Conservation (phyloP, 2,797 vertebrate species). For the Luscinia luscinia region DNA sequence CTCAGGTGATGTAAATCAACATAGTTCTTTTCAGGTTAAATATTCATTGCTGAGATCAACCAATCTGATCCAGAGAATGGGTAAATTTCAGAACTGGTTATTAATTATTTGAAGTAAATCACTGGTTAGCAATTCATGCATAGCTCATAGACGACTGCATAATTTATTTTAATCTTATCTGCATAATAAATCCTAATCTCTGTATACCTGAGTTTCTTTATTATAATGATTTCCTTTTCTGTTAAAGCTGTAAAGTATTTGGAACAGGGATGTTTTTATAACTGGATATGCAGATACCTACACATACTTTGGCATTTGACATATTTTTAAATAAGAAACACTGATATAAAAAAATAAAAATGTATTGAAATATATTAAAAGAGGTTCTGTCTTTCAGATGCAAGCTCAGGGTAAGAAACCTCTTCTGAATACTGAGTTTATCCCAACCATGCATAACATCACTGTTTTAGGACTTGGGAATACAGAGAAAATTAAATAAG, state of each 20-base stretch:
- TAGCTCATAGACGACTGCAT: not conserved
- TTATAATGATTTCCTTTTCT: not conserved
- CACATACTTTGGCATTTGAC: not conserved
- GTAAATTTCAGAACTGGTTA: not conserved
- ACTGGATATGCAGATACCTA: not conserved
- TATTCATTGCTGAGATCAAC: not conserved
- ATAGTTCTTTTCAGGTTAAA: not conserved
- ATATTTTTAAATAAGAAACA: not conserved
- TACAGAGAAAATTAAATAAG: not conserved
- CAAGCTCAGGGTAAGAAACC: not conserved
- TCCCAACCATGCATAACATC: not conserved
- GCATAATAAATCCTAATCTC: not conserved
- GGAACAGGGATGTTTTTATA: not conserved
- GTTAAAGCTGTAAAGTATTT: not conserved
- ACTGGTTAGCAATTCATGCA: not conserved
- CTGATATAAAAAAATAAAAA: not conserved
- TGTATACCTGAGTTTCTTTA: not conserved
- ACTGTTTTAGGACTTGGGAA: not conserved
- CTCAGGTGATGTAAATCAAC: not conserved
- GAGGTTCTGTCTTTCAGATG: not conserved
- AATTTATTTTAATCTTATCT: not conserved
- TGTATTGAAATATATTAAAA: not conserved
- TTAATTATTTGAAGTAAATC: constrained; percentile 4
- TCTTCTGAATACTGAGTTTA: not conserved
- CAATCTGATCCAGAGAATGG: not conserved